Evolutionary conservation across 2,113 vertebrate genomes (phyloP).

Genomic region (Pollimyrus isidori): DNA sequence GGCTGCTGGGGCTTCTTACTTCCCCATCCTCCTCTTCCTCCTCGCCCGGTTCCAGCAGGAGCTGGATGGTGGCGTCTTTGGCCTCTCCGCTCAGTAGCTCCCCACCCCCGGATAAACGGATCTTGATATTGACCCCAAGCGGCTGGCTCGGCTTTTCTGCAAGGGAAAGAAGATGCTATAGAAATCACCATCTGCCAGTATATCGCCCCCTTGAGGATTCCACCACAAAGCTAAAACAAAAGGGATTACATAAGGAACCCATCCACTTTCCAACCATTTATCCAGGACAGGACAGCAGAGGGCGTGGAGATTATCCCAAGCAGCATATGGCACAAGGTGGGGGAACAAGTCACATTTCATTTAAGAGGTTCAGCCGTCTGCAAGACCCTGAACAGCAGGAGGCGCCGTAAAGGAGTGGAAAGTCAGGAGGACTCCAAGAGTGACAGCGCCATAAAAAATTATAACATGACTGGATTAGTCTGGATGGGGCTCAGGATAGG

Average conservation of each 20-base stretch:
- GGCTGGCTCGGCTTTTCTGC: constrained; percentile 51
- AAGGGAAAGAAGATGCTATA: constrained; percentile 11
- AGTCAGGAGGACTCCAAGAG: background rate
- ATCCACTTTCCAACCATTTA: background rate
- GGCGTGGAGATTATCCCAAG: background rate
- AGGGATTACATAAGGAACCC: background rate
- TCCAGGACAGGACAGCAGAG: background rate
- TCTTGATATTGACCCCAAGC: constrained; percentile 56
- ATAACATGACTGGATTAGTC: background rate
- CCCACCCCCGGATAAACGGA: constrained; percentile 54
- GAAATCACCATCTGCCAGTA: background rate
- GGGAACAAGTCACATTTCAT: background rate
- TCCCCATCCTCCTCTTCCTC: constrained; percentile 1
- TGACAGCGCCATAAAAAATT: background rate
- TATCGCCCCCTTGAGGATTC: background rate
- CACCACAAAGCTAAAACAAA: background rate
- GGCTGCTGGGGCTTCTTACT: background rate
- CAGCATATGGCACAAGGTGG: background rate
- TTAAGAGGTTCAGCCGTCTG: background rate
- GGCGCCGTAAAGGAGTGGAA: background rate
- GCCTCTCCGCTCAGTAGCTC: constrained; percentile 34
- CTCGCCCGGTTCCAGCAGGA: constrained; percentile 49
- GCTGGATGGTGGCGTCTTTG: constrained; percentile 47
- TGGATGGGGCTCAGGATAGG: background rate
- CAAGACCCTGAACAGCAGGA: background rate